Evolutionary conservation across 2,797 vertebrate species (phyloP).

Genomic region (Sciurus vulgaris): DNA sequence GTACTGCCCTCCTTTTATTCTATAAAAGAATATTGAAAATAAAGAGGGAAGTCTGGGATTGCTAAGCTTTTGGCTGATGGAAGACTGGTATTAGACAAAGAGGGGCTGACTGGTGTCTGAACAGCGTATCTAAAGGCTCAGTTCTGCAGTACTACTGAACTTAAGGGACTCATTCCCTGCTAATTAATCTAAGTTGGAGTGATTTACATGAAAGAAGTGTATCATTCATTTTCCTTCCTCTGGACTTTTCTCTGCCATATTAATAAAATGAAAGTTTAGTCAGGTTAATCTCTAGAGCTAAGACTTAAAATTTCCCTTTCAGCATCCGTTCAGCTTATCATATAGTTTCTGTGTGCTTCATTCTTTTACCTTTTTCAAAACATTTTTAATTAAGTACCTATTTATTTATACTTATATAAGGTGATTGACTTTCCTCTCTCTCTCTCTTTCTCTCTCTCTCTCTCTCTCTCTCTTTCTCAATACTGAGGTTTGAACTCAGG

Average conservation of each 20-base stretch:
- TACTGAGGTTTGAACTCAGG: too few relatives aligned
- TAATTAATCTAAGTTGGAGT: neutral
- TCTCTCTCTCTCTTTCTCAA: too few relatives aligned
- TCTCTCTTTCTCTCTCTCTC: too few relatives aligned
- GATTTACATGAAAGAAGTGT: neutral
- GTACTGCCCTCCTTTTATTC: neutral
- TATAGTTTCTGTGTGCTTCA: neutral
- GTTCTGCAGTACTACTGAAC: neutral
- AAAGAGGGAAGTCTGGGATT: neutral
- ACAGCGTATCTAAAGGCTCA: neutral
- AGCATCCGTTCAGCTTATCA: neutral
- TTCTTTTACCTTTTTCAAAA: conserved; percentile 24
- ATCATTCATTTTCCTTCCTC: neutral
- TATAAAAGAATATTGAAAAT: neutral
- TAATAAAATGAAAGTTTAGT: conserved; percentile 50
- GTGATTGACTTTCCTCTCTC: neutral
- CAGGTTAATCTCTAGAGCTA: neutral
- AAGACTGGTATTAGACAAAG: neutral
- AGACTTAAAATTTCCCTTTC: neutral
- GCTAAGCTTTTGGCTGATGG: neutral
- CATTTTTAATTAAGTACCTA: conserved; percentile 8
- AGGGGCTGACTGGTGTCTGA: neutral
- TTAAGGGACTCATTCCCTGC: neutral
- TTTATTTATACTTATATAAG: neutral
- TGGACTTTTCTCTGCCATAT: neutral